Base-by-base conservation (phyloP, 2,113 vertebrate species). In the Pedetes capensis region DNA sequence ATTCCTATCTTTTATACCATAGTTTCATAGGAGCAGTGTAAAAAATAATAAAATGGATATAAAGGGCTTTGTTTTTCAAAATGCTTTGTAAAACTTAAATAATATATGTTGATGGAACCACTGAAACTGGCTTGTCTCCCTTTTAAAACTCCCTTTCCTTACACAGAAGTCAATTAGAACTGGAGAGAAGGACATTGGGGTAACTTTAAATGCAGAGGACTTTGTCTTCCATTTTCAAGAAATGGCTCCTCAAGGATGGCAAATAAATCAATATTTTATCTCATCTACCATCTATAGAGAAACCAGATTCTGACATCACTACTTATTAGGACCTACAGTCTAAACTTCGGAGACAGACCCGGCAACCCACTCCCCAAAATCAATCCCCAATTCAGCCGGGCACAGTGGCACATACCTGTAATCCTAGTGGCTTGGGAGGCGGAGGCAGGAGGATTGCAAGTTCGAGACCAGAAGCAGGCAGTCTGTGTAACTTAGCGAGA, bases 61-160 rank as follows among this genome's bases (percentile, higher is more conserved):
- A 86, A 95, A 82, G 72, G 63, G 79, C 68, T 95, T 69, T 93
- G 76, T 87, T 82, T 89, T 84, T 47, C 79, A 90, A 95, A 95
- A 71, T 64, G 68, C 32, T 85, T 79, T 95, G 74, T 94, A 93
- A 97, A 95, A 87, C 53, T 39, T 84, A 95, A 94, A 75, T 93
- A 96, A 91, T 66, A 59, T 66, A 94, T 87, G 72, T 79, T 57
- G 53, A 93, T 64, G 57, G 51, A 96, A 80, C 71, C 49, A 96
- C 63, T 76, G 23, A 89, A 85, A 79, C 7, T 55, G 86, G 75
- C 68, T 89, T 17, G 51, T 11, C 61, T 78, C 72, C 86, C 55
- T 82, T 82, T 42, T 90, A 87, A 80, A 94, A 47, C 92, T 91
- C 55, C 85, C 14, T 84, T 5, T 39, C 63, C 57, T 82, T 80